phyloP scores from a whole-genome alignment of 2,113 vertebrate species.

The Tachysurus fulvidraco region DNA sequence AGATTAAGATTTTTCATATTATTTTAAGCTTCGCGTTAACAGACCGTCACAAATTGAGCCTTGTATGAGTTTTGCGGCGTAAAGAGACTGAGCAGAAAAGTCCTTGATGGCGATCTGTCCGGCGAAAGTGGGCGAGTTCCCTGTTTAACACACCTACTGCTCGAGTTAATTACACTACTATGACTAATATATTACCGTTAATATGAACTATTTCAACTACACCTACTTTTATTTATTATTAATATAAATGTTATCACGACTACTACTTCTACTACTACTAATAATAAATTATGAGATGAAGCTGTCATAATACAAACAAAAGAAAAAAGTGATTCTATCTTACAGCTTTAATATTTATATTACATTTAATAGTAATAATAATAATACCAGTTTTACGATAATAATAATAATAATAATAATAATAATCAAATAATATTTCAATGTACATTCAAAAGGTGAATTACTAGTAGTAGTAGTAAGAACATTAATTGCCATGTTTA shows the following conservation, averaged over 20 bases:
- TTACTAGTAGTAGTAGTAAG: not conserved
- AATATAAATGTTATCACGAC: not conserved
- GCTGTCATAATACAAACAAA: not conserved
- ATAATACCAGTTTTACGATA: not conserved
- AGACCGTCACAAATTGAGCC: conserved; percentile 66
- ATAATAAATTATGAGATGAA: not conserved
- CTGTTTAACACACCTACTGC: conserved; percentile 18
- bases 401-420: not conserved
- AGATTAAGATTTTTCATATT: conserved; percentile 72
- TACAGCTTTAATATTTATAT: not conserved
- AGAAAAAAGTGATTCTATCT: not conserved
- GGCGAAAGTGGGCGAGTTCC: not conserved
- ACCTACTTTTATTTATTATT: not conserved
- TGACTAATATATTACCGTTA: not conserved
- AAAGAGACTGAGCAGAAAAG: conserved; percentile 50
- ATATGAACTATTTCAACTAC: not conserved
- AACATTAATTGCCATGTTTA: not conserved
- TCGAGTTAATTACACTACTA: not conserved
- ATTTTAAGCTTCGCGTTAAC: conserved; percentile 68
- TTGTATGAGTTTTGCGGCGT: conserved; percentile 29
- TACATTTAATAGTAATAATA: not conserved
- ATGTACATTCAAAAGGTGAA: not conserved
- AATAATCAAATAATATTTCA: not conserved
- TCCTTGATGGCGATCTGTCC: not conserved
- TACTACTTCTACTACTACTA: not conserved